These are phyloP conservation scores for Campoplex capitator DNA, from an alignment of 2,888 invertebrate species.

Conservation along the genomic window DNA sequence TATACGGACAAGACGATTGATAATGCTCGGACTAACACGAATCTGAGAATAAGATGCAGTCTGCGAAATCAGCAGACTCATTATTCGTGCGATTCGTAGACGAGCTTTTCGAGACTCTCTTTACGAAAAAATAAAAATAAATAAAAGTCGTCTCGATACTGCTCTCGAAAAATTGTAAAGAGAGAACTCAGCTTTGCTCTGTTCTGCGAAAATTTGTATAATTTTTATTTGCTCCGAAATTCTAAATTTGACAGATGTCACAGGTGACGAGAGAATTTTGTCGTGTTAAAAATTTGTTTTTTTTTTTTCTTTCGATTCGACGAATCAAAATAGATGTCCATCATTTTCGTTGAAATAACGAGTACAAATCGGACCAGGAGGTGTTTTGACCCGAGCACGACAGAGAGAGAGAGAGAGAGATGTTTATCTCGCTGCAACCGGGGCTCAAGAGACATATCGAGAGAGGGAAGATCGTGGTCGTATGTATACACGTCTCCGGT, in stretches of 20 bases:
- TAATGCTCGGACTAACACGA: conserved; percentile 33
- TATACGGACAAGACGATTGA: conserved; percentile 31
- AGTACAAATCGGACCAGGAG: conserved; percentile 45
- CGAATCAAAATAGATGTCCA: neutral
- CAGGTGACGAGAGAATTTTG: no score
- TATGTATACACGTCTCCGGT: conserved; percentile 18
- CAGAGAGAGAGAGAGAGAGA: conserved; percentile 24
- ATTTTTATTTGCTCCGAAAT: neutral
- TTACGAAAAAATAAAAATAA: neutral
- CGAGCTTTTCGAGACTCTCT: neutral
- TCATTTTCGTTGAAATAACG: neutral
- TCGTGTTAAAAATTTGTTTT: no score
- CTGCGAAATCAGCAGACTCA: neutral
- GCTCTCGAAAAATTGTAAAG: neutral
- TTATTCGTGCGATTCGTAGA: neutral
- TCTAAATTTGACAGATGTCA: neutral
- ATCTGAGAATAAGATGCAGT: neutral
- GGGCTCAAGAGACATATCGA: conserved; percentile 33
- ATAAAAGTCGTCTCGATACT: no score
- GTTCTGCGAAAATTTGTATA: neutral
- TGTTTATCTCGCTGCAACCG: conserved; percentile 60
- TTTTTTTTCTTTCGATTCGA: no score
- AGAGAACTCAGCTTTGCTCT: neutral
- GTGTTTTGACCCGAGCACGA: conserved; percentile 61
- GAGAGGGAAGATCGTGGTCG: conserved; percentile 14